Evolutionary conservation across 2,888 invertebrate genomes (phyloP), one percentile per base, ranked within the genome.

Genomic region (Calliphora vomitoria): DNA sequence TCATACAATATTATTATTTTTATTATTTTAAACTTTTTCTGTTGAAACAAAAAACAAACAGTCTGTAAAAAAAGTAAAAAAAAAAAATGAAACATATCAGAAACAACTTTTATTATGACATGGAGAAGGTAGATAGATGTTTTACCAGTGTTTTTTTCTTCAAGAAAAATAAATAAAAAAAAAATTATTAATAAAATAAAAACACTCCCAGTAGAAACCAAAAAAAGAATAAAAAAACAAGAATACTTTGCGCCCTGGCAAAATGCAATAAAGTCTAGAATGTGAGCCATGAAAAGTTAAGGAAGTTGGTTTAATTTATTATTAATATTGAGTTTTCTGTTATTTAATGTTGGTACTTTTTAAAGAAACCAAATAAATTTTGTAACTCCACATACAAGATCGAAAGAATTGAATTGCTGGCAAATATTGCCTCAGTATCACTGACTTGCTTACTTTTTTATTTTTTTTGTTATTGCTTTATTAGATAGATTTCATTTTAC

Each of bases 1-100:
- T 78, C 85, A 79, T 82, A 84, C 71, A 72, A 81, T 60, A 62
- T 68, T 69, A 62, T 75, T 68, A 38, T 72, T 72, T 76, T 78
- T 47, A 64, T 81, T 81, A 50, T 69, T 68, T 81, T 60, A 44
- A 66, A 72, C 20, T 75, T 86, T 78, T 78, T 74, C 62, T 8
- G 50, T 60, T 62, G 11, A 60, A 4, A 47, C 6, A 71, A 41
- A 35, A 55, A 71, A 68, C 11, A 58, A 62, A 44, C 20, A 38
- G 35, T 35, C 35, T 35, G 35, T 35, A 13, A n/a, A 15, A 71
- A 53, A 11, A 64, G 35, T 13, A 4, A 69, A 80, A 38, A 20
- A 60, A 25, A 47, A n/a, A n/a, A n/a, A n/a, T n/a, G n/a, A n/a
- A 44, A 35, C 41, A 38, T 82, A 66, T 66, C 74, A 82, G 82